Evolutionary conservation across 2,888 invertebrate genomes (phyloP).

Genomic region (Cecidostiba fungosa): DNA sequence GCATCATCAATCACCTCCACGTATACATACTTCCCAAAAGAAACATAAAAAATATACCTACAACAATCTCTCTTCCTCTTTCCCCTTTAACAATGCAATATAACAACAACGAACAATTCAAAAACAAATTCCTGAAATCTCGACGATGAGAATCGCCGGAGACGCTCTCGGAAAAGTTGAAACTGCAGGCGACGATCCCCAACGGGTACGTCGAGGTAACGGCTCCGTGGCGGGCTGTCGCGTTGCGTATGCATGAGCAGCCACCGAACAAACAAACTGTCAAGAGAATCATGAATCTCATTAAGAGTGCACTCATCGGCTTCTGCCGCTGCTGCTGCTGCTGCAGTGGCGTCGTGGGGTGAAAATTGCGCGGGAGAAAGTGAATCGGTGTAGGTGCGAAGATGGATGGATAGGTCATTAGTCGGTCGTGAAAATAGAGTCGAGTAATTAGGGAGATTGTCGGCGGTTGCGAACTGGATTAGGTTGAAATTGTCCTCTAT

Average conservation of each 20-base stretch:
- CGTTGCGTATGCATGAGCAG: conserved; percentile 63
- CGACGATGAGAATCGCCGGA: not conserved
- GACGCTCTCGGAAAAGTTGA: not conserved
- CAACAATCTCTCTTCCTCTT: too few species aligned
- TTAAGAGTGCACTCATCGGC: conserved; percentile 34
- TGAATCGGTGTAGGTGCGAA: not conserved
- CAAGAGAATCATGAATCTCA: conserved; percentile 61
- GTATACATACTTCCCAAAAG: not conserved
- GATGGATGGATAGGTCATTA: conserved; percentile 14
- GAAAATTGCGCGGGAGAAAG: not conserved
- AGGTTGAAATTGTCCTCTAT: not conserved
- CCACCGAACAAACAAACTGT: conserved; percentile 57
- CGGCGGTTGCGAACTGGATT: not conserved
- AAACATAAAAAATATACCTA: too few species aligned
- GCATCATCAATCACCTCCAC: not conserved
- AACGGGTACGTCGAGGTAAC: not conserved
- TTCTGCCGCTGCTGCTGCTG: too few species aligned
- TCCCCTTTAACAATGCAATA: too few species aligned
- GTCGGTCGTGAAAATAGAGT: not conserved
- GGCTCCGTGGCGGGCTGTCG: not conserved
- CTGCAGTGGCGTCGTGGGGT: not conserved
- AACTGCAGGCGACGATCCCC: not conserved
- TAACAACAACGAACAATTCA: too few species aligned
- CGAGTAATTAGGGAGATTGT: not conserved
- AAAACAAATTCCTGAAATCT: not conserved